Evolutionary conservation across 2,797 vertebrate species (phyloP).

Genomic region (Characodon lateralis): DNA sequence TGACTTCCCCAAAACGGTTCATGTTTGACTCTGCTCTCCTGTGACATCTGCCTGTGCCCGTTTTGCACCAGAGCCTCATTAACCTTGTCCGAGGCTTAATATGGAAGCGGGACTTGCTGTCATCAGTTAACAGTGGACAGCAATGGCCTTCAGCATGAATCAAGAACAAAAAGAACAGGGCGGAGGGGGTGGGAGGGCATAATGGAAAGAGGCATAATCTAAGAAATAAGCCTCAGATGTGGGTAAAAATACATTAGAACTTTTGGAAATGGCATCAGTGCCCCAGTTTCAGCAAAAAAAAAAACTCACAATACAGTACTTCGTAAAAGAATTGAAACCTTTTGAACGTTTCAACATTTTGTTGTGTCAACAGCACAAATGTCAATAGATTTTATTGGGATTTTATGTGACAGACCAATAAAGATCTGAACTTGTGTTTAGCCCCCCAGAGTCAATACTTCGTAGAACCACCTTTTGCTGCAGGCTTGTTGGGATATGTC

Average conservation of each 20-base stretch:
- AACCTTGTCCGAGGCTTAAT: conserved; percentile 56
- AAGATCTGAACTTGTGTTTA: neutral
- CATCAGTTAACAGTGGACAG: conserved; percentile 15
- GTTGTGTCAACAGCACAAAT: neutral
- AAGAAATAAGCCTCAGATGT: neutral
- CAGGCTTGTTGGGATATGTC: neutral
- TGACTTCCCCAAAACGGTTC: conserved; percentile 62
- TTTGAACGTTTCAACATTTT: neutral
- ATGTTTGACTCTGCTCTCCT: conserved; percentile 41
- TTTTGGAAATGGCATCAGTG: neutral
- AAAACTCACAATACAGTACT: conserved; percentile 8
- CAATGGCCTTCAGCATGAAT: conserved; percentile 22
- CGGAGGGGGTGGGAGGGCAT: neutral
- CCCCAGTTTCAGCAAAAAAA: conserved; percentile 1
- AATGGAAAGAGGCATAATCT: neutral
- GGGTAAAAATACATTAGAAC: neutral
- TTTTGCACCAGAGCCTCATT: conserved; percentile 45
- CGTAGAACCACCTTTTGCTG: neutral
- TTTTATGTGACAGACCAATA: neutral
- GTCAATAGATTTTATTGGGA: neutral
- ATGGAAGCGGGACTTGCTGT: conserved; percentile 37
- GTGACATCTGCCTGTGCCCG: conserved; percentile 47
- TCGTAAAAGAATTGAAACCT: neutral
- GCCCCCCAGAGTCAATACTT: neutral
- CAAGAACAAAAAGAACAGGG: conserved; percentile 15